Percentiles rank a stretch among this genome's conserved stretches.
These are phyloP conservation scores for Actenoides hombroni DNA, from an alignment of 2,113 vertebrate genomes.

Conservation along the genomic window DNA sequence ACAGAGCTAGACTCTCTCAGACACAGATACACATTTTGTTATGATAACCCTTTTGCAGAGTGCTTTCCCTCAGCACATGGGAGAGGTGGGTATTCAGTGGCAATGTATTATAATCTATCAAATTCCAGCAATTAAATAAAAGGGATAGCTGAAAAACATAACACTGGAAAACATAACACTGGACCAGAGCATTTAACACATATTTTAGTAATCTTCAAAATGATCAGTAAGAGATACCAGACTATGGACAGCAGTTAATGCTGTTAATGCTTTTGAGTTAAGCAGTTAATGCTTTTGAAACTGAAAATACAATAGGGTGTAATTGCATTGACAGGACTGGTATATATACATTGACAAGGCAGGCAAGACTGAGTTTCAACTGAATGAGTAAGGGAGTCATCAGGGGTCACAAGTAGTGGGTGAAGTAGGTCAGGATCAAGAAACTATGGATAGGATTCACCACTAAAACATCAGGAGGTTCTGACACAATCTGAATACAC, in stretches of 20 bases:
- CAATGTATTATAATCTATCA: neutral
- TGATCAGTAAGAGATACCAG: neutral
- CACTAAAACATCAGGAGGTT: neutral
- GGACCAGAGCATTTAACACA: neutral
- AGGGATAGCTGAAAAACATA: neutral
- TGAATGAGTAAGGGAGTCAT: neutral
- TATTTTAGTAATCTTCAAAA: neutral
- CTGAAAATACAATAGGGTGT: neutral
- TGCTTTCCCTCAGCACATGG: neutral
- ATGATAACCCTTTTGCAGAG: neutral
- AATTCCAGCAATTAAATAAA: neutral
- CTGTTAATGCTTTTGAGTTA: neutral
- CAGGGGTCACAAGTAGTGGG: neutral
- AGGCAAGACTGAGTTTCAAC: neutral
- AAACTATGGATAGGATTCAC: neutral
- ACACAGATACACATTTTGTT: neutral
- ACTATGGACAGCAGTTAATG: neutral
- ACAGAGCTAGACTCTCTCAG: neutral
- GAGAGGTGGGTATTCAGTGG: neutral
- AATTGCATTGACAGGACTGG: neutral
- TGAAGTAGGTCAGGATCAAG: neutral
- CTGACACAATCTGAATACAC: neutral
- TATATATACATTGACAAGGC: neutral
- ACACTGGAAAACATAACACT: neutral
- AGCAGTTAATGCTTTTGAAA: neutral